Conservation (phyloP, 2,888 invertebrate genomes). For the Periphyllus acericola region DNA sequence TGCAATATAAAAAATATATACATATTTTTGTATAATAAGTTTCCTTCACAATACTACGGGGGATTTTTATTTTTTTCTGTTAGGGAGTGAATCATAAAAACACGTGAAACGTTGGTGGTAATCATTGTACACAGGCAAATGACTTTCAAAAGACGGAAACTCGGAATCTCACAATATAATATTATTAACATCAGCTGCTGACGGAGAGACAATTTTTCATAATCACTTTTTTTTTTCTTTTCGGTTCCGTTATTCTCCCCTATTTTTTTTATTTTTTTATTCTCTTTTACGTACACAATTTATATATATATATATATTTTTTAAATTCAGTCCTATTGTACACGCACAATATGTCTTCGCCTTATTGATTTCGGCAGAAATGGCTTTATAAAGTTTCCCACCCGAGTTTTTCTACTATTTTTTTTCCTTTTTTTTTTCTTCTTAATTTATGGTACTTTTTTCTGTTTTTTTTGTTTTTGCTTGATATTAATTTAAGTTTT, state of each 20-base stretch:
- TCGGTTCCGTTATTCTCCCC: neutral
- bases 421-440: neutral
- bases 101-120: conserved; percentile 8
- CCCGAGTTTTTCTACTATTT: conserved; percentile 27
- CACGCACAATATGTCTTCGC: neutral
- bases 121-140: conserved; percentile 38
- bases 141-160: conserved; percentile 31
- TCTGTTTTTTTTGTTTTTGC: neutral
- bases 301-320: conserved; percentile 6
- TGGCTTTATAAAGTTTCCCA: conserved; percentile 33
- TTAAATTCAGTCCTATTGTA: conserved; percentile 53
- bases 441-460: conserved; percentile 40
- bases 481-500: conserved; percentile 57
- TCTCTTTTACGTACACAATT: too few relatives aligned
- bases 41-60: neutral
- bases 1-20: neutral
- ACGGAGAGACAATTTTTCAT: conserved; percentile 41
- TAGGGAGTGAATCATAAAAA: conserved; percentile 17
- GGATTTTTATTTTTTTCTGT: neutral
- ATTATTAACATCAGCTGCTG: conserved; percentile 16
- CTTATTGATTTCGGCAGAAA: conserved; percentile 49
- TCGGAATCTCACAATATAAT: conserved; percentile 3
- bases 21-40: conserved; percentile 2
- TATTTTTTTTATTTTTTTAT: neutral
- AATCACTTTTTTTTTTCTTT: conserved; percentile 31